A percentile compares a stretch with the other conserved stretches of the same genome.
Evolutionary conservation across 2,113 vertebrate genomes (phyloP).

Genomic region (Chunga burmeisteri): DNA sequence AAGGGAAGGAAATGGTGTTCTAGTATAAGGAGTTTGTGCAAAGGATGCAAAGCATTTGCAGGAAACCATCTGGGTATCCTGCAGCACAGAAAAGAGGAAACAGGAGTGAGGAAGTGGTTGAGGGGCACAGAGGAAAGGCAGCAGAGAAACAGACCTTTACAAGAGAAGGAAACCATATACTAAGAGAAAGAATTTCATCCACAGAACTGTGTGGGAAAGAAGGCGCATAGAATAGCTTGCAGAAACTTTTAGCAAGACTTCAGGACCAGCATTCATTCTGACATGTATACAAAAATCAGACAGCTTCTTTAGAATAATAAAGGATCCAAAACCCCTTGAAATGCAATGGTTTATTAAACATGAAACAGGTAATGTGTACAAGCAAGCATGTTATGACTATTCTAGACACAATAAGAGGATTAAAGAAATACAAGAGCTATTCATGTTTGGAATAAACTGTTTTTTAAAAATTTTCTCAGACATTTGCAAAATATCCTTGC

Average conservation of each 20-base stretch:
- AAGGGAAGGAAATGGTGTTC: conserved; percentile 49
- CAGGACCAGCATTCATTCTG: neutral
- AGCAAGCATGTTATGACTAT: neutral
- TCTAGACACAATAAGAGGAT: neutral
- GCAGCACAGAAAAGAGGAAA: conserved; percentile 60
- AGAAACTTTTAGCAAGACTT: neutral
- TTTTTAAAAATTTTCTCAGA: neutral
- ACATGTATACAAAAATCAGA: neutral
- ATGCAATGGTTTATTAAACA: neutral
- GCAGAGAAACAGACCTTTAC: neutral
- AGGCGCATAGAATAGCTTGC: neutral
- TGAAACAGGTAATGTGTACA: neutral
- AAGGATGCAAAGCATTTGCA: conserved; percentile 55
- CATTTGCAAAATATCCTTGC: neutral
- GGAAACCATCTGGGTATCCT: conserved; percentile 65
- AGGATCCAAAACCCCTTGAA: neutral
- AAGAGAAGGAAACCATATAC: conserved; percentile 8
- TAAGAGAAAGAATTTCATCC: neutral
- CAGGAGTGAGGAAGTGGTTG: conserved; percentile 35
- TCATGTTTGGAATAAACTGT: neutral
- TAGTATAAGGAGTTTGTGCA: conserved; percentile 18
- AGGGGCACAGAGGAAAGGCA: conserved; percentile 30
- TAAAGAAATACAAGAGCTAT: neutral
- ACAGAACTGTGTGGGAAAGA: neutral
- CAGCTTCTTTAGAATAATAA: neutral